Evolutionary conservation across 1,140 invertebrate species (phyloP), one percentile per base, ranked within the genome.

Genomic region (Eueides isabella): DNA sequence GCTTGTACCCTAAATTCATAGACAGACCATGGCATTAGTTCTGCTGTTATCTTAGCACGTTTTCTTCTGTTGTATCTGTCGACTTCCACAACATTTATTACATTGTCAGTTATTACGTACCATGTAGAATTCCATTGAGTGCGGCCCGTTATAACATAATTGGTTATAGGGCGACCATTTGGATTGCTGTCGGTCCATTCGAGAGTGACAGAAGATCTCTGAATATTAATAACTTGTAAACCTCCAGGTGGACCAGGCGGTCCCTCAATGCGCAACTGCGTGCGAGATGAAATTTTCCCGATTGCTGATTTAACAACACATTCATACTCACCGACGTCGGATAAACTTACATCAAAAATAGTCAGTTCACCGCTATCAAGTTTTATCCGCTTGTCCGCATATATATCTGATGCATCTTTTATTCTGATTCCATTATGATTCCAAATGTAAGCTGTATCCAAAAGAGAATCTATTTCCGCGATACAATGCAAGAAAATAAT

Each of bases 1-100:
- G 98, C 98, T 76, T 95, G 94, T 2, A 99, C 96, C 75, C 98
- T 94, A 86, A 99, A 99, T 85, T 97, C 97, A 87, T 99, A 99
- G 0, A 95, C 95, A 0, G 97, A 97, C 95, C 97, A 98, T 0
- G 98, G 98, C 69, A 96, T 96, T 4, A 99, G 91, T 12, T 95
- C 93, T 79, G 96, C 95, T 12, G 95, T 95, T 11, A 98, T 84
- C 63, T 92, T 91, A 5, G 95, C 95, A 84, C 97, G 95, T 90
- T 96, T 96, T 55, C 97, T 94, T 9, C 96, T 95, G 79, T 95
- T 96, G 72, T 97, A 96, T 66, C 96, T 93, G 87, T 96, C 95
- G n/a, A 96, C 93, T 84, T 96, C 96, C 71, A 92, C 86, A 0
- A 94, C 93, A 77, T 92, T 91, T 23, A 85, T 87, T 16, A 95